Evolutionary conservation across 2,797 vertebrate genomes (phyloP).

Genomic region (Orestias chungarensis): DNA sequence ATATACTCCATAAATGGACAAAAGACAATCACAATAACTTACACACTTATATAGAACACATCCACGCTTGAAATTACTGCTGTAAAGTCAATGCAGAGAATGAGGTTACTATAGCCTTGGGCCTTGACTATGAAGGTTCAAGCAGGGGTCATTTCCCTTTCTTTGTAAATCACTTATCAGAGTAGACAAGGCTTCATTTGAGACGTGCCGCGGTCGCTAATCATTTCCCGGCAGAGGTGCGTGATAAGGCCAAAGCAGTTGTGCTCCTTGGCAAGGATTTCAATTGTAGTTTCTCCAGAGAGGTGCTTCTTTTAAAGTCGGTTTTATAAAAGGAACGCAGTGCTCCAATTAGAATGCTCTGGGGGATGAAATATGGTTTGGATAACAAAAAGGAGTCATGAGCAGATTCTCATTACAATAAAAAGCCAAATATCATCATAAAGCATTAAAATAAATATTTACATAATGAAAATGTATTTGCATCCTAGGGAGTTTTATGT

Average conservation of each 20-base stretch:
- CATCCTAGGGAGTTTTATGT: not conserved
- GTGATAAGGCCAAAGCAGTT: constrained; percentile 45
- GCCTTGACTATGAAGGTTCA: constrained; percentile 54
- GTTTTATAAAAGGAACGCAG: constrained; percentile 65
- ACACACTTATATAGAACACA: not conserved
- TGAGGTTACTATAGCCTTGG: constrained; percentile 39
- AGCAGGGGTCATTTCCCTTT: constrained; percentile 53
- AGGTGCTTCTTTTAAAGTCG: constrained; percentile 39
- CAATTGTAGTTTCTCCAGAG: constrained; percentile 53
- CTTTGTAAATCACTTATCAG: constrained; percentile 61
- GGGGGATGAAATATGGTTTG: constrained; percentile 41
- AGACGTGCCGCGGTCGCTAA: constrained; percentile 49
- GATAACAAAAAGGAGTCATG: constrained; percentile 45
- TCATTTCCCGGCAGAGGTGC: constrained; percentile 57
- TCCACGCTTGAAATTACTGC: constrained; percentile 10
- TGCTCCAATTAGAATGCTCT: constrained; percentile 70
- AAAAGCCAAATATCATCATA: constrained; percentile 6
- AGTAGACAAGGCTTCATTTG: constrained; percentile 61
- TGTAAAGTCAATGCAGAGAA: constrained; percentile 14
- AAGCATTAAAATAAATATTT: not conserved
- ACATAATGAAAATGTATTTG: not conserved
- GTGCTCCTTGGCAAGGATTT: constrained; percentile 47
- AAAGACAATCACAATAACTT: not conserved
- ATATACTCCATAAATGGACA: not conserved
- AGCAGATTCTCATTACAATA: constrained; percentile 13